These are phyloP conservation scores for Teleopsis dalmanni DNA, from an alignment of 1,140 invertebrate genomes.

Conservation along the genomic window DNA sequence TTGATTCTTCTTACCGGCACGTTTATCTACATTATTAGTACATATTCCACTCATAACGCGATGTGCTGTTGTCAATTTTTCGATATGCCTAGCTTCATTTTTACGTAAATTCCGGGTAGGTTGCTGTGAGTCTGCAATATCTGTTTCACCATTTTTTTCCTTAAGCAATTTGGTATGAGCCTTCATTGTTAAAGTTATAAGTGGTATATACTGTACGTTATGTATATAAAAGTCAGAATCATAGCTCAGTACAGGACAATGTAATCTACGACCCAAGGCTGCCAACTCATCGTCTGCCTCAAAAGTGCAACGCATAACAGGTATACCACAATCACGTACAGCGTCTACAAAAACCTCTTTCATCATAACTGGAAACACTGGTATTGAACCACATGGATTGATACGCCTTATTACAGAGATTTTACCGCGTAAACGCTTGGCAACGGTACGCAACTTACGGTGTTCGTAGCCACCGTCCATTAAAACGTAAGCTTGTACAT, in stretches of 20 bases:
- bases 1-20: conserved; percentile 11
- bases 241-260: conserved; percentile 78
- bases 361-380: conserved; percentile 63
- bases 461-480: conserved; percentile 75
- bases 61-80: conserved; percentile 31
- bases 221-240: conserved; percentile 91
- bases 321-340: conserved; percentile 55
- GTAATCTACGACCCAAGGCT: conserved; percentile 61
- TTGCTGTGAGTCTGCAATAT: neutral
- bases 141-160: neutral
- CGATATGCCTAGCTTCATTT: conserved; percentile 30
- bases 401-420: conserved; percentile 49
- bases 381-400: conserved; percentile 44
- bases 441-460: conserved; percentile 65
- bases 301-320: conserved; percentile 64
- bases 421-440: conserved; percentile 55
- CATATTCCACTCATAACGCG: conserved; percentile 24
- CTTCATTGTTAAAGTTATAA: conserved; percentile 55
- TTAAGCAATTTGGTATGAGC: conserved; percentile 30
- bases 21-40: conserved; percentile 3
- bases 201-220: conserved; percentile 72
- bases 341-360: conserved; percentile 65
- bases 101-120: conserved; percentile 16
- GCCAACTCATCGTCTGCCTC: conserved; percentile 84
- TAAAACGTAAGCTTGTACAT: conserved; percentile 63